Evolutionary conservation across 2,113 vertebrate species (phyloP), one percentile per base, ranked within the genome.

Genomic region (Atrichornis clamosus): DNA sequence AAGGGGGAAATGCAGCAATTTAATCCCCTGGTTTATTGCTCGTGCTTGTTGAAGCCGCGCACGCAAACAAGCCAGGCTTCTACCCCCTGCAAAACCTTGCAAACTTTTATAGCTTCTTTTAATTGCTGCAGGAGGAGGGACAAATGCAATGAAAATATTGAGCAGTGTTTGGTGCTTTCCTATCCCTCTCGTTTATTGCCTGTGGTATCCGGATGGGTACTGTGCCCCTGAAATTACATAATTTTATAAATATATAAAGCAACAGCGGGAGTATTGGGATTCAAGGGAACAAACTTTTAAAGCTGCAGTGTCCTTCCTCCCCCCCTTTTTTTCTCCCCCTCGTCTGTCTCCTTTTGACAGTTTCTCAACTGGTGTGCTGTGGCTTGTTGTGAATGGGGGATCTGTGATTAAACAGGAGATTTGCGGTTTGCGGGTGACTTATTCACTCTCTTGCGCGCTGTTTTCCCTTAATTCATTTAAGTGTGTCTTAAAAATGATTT

Each of bases 211-310:
- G 80, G 72, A 90, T 91, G 95, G 89, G 85, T 95, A 82, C 92
- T 7, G 93, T 91, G 94, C 82, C 78, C 87, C 90, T 85, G 88
- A 86, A 96, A 97, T 97, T 95, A 96, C 96, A 97, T 95, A 92
- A 95, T 93, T 96, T 95, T 89, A 89, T 96, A 95, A 95, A 96
- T 94, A 96, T 95, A 93, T 90, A 89, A 92, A 95, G 96, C 95
- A 96, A 72, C 87, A 80, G 70, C 85, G 12, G 30, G 95, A 90
- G 84, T 94, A 90, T 94, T 85, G 95, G 92, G 97, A 96, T 96
- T 95, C 86, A 46, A 94, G 90, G 89, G 95, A 97, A 98, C 96
- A 97, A 98, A 98, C 97, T 98, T 98, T 98, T 97, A 97, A 97
- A 98, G 98, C 94, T 95, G 97, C 97, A 97, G 97, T 92, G 97